A percentile compares a stretch with the other conserved stretches of the same genome.
phyloP scores from a whole-genome alignment of 2,113 vertebrate species.

The Acanthochromis polyacanthus region DNA sequence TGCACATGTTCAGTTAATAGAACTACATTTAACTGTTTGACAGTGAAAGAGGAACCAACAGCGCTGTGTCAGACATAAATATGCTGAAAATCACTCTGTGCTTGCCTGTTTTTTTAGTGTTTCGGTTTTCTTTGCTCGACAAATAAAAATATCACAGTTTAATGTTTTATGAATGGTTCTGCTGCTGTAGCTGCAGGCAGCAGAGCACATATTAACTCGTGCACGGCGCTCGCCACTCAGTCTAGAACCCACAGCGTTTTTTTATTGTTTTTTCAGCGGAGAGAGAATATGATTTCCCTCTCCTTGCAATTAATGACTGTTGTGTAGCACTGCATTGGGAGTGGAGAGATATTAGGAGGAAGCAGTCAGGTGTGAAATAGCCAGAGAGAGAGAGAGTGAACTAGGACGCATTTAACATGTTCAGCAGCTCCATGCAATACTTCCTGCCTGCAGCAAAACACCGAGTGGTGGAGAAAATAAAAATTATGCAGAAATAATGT shows the following conservation, averaged over 20 bases:
- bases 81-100: slow-evolving; percentile 21
- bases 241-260: slow-evolving; percentile 9
- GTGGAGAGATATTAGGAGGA: slow-evolving; percentile 60
- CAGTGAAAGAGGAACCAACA: not conserved
- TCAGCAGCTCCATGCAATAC: slow-evolving; percentile 48
- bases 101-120: slow-evolving; percentile 6
- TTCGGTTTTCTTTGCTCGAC: slow-evolving; percentile 21
- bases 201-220: slow-evolving; percentile 43
- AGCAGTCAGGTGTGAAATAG: slow-evolving; percentile 77
- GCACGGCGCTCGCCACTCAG: slow-evolving; percentile 26
- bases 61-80: slow-evolving; percentile 36
- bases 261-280: slow-evolving; percentile 14
- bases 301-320: slow-evolving; percentile 72
- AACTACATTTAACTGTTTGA: not conserved
- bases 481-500: slow-evolving; percentile 58
- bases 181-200: slow-evolving; percentile 53
- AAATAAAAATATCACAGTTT: slow-evolving; percentile 61
- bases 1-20: slow-evolving; percentile 2
- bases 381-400: slow-evolving; percentile 29
- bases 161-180: slow-evolving; percentile 31
- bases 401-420: slow-evolving; percentile 51
- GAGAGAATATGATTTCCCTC: slow-evolving; percentile 68
- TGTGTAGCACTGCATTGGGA: slow-evolving; percentile 40
- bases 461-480: slow-evolving; percentile 54
- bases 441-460: slow-evolving; percentile 59